Evolutionary conservation across 2,113 vertebrate genomes (phyloP), one percentile per base, ranked within the genome.

Genomic region (Glaucomys volans): DNA sequence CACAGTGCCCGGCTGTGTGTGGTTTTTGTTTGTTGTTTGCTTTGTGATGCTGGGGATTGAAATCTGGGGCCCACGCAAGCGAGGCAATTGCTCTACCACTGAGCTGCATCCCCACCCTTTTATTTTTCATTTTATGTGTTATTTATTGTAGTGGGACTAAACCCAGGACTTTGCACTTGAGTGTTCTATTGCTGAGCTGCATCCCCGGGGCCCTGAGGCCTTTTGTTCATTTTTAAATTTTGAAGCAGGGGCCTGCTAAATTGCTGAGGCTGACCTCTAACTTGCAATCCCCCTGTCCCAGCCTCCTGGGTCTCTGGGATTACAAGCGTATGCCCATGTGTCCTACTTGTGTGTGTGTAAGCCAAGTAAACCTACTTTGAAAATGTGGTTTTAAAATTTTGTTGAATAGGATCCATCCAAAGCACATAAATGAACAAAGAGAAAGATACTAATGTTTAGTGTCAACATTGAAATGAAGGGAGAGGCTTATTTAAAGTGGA

Each of bases 361-460:
- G 93, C 44, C 47, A 64, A 90, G n/a, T 57, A 69, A 42, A 11
- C 59, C 24, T 76, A 4, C 42, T 82, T 75, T 89, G 75, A 81
- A 94, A 90, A 84, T 37, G 26, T 22, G 66, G 6, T 37, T 59
- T 91, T 94, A 67, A 64, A 80, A 66, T 52, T 72, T 84, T 32
- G 2, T 50, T 35, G 57, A 90, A 50, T 87, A 92, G 85, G 64
- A 85, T 47, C 44, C 47, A 13, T 64, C 42, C 18, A 47, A 90
- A 67, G 64, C 32, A 42, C 47, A 85, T 32, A 54, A 40, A 35
- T 24, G 16, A 81, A 32, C 52, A 62, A 42, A 93, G 76, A 28
- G 5, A 62, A 64, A 95, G 67, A 64, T 28, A 35, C 75, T 67
- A 22, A 32, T 66, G 83, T 94, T 89, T 93, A 92, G 88, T n/a